phyloP scores from a whole-genome alignment of 2,113 vertebrate species.

The Trematomus loennbergii region DNA sequence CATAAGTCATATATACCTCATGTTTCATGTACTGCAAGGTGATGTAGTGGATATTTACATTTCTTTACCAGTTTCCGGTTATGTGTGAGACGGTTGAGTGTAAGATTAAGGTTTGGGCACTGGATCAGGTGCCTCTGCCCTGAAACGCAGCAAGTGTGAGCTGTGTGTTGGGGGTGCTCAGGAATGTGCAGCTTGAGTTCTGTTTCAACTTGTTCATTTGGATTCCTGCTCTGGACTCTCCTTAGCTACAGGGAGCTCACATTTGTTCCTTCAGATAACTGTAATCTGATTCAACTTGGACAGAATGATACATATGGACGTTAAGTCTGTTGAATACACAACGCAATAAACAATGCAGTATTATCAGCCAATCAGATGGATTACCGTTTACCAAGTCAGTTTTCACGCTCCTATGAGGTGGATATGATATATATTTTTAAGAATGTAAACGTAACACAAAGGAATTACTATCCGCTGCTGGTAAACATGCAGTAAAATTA shows the following conservation, averaged over 20 bases:
- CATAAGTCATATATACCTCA: neutral
- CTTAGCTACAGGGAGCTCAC: neutral
- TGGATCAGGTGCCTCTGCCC: neutral
- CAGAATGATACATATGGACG: neutral
- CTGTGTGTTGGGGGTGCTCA: slow-evolving; percentile 11
- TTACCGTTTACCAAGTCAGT: neutral
- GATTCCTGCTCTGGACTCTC: slow-evolving; percentile 19
- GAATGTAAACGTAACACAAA: neutral
- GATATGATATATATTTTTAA: neutral
- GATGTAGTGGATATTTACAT: neutral
- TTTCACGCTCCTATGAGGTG: neutral
- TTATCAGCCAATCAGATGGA: neutral
- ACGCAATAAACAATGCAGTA: neutral
- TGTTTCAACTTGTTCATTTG: slow-evolving; percentile 68
- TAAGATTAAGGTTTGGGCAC: neutral
- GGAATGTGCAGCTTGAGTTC: slow-evolving; percentile 58
- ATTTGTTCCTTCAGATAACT: neutral
- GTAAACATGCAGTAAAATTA: neutral
- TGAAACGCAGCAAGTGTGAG: neutral
- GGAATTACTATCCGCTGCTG: neutral
- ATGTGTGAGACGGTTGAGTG: neutral
- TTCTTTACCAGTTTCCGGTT: neutral
- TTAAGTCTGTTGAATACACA: neutral
- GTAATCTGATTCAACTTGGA: neutral
- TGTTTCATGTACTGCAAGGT: neutral